Evolutionary conservation across 92 coral and sea anemone genomes (phyloP).

Genomic region (Epizoanthus ramosus): DNA sequence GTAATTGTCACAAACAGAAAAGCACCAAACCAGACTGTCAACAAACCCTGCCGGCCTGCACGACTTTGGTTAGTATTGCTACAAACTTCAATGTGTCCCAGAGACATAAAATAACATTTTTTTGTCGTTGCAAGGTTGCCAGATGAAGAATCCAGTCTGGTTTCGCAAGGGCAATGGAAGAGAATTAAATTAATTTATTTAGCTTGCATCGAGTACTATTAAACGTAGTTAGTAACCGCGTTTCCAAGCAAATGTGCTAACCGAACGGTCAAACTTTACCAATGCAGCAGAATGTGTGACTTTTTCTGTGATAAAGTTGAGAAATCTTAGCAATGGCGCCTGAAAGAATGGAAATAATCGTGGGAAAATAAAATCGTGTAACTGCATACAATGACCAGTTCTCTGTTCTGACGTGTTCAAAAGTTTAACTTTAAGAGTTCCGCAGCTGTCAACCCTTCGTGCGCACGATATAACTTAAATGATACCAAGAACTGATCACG

Average conservation of each 20-base stretch:
- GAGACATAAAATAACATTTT: background rate
- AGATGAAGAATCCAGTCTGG: background rate
- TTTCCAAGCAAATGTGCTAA: background rate
- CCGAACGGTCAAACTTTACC: background rate
- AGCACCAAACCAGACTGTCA: conserved; percentile 16
- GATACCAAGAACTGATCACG: no score
- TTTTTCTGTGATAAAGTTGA: background rate
- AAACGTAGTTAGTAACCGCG: no score
- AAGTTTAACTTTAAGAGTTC: no score
- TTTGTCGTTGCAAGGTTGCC: background rate
- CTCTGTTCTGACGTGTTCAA: background rate
- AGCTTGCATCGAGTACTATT: no score
- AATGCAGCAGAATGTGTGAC: background rate
- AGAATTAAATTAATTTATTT: no score
- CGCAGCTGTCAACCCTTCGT: no score
- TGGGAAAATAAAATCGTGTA: no score
- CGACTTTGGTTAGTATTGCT: background rate
- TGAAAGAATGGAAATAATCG: no score
- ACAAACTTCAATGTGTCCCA: background rate
- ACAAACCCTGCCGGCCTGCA: conserved; percentile 7
- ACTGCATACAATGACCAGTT: background rate
- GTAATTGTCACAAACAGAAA: background rate
- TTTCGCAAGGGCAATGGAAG: no score
- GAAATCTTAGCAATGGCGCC: background rate
- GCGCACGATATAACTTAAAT: no score